Evolutionary conservation across 2,113 vertebrate genomes (phyloP).

Genomic region (Eulemur macaco): DNA sequence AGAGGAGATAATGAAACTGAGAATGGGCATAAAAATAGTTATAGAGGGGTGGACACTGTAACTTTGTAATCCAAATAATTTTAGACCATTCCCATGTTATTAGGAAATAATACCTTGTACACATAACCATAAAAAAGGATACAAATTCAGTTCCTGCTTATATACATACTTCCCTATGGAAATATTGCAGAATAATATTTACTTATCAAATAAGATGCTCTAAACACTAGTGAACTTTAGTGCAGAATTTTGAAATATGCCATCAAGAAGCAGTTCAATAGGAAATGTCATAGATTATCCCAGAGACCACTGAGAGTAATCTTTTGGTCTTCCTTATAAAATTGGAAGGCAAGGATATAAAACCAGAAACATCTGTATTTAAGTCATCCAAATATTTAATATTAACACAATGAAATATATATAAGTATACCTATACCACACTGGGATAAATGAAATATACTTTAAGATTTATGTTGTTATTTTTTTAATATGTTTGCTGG

Average conservation of each 20-base stretch:
- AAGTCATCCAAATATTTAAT: neutral
- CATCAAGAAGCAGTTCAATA: neutral
- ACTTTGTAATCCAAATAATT: neutral
- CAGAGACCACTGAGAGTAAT: neutral
- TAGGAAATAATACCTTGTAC: neutral
- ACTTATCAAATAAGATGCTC: neutral
- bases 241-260: neutral
- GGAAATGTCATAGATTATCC: slow-evolving; percentile 2
- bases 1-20: neutral
- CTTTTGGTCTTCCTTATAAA: neutral
- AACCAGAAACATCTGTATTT: neutral
- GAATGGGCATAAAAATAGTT: neutral
- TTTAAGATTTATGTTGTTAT: slow-evolving; percentile 6
- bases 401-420: slow-evolving; percentile 7
- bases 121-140: neutral
- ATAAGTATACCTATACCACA: neutral
- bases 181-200: neutral
- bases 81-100: neutral
- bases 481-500: no score
- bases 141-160: neutral
- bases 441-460: neutral
- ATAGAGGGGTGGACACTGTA: neutral
- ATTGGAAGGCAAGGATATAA: neutral
- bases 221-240: neutral
- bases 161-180: neutral